These are phyloP conservation scores for Emmelina monodactyla DNA, from an alignment of 2,888 invertebrate species.

Conservation along the genomic window DNA sequence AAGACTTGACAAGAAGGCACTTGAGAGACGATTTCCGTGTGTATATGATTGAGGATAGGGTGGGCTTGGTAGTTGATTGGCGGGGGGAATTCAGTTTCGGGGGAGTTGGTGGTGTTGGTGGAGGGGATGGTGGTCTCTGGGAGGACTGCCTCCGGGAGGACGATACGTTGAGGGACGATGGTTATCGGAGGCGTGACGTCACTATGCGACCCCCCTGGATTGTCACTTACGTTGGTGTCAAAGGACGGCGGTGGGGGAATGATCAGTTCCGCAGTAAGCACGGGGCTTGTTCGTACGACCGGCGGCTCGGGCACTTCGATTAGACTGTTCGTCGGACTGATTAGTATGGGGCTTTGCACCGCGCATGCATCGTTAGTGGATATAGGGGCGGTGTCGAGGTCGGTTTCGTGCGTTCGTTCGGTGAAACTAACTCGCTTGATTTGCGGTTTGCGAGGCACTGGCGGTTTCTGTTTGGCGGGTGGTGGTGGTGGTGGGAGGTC, in stretches of 20 bases:
- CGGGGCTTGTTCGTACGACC: conserved; percentile 33
- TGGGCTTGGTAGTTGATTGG: conserved; percentile 50
- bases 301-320: conserved; percentile 35
- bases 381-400: conserved; percentile 21
- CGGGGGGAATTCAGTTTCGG: conserved; percentile 50
- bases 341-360: conserved; percentile 44
- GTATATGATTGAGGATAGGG: conserved; percentile 2
- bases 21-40: conserved; percentile 33
- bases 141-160: conserved; percentile 43
- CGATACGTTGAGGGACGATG: conserved; percentile 42
- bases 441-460: conserved; percentile 57
- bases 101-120: conserved; percentile 44
- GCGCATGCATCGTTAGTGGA: conserved; percentile 61
- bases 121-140: conserved; percentile 59
- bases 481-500: conserved; percentile 25
- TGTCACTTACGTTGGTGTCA: conserved; percentile 50
- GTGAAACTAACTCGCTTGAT: conserved; percentile 63
- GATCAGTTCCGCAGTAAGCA: conserved; percentile 51
- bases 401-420: conserved; percentile 35
- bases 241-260: conserved; percentile 60
- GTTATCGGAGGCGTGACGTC: conserved; percentile 41
- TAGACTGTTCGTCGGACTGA: conserved; percentile 34
- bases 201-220: conserved; percentile 27
- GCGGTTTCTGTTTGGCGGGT: conserved; percentile 46
- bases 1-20: conserved; percentile 45